These are phyloP conservation scores for Catocala sponsa DNA, from an alignment of 2,888 invertebrate species.

Conservation along the genomic window DNA sequence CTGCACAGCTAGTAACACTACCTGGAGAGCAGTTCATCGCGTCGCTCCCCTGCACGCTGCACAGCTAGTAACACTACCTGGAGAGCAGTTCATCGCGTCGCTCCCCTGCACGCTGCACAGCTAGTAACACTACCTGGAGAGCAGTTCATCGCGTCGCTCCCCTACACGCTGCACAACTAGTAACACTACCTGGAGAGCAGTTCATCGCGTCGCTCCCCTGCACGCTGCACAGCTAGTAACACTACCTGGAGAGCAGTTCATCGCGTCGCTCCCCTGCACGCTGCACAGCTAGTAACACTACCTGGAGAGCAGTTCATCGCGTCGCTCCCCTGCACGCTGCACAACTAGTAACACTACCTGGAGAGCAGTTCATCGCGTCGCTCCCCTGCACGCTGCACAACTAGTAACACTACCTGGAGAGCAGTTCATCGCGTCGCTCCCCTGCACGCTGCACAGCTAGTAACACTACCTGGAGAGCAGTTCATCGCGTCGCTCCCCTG, in stretches of 20 bases:
- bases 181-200: too few species aligned
- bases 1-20: too few species aligned
- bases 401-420: too few species aligned
- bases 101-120: slow-evolving; percentile 29
- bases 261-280: slow-evolving; percentile 25
- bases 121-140: too few species aligned
- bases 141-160: slow-evolving; percentile 20
- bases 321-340: slow-evolving; percentile 25
- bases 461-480: too few species aligned
- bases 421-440: slow-evolving; percentile 20
- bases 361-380: slow-evolving; percentile 22
- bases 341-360: too few species aligned
- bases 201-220: slow-evolving; percentile 25
- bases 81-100: slow-evolving; percentile 22
- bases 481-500: slow-evolving; percentile 25
- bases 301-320: slow-evolving; percentile 26
- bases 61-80: too few species aligned
- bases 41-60: slow-evolving; percentile 25
- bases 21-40: slow-evolving; percentile 26
- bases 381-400: slow-evolving; percentile 29
- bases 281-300: too few species aligned
- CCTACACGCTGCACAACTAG: slow-evolving; percentile 33
- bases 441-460: slow-evolving; percentile 34
- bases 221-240: too few species aligned
- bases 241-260: too few species aligned